A percentile compares a stretch with the other conserved stretches of the same genome.
phyloP scores from a whole-genome alignment of 2,888 invertebrate species.

The Urechis unicinctus region DNA sequence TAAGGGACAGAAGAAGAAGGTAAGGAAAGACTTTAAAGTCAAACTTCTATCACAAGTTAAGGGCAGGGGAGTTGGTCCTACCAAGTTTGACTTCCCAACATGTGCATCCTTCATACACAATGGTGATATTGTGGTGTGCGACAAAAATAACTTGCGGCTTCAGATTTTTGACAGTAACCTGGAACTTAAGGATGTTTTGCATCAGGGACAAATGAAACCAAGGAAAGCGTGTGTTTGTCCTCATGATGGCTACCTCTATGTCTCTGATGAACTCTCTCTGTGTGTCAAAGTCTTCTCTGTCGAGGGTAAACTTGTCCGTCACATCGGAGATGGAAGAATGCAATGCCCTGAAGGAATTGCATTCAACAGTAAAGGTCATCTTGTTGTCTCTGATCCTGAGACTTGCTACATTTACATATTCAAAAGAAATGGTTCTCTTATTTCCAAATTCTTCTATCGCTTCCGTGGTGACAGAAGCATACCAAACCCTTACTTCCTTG shows the following conservation, averaged over 20 bases:
- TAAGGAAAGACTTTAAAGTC: neutral
- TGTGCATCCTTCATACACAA: slow-evolving; percentile 15
- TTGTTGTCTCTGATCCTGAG: slow-evolving; percentile 18
- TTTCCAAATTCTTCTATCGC: slow-evolving; percentile 11
- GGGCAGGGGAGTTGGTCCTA: slow-evolving; percentile 3
- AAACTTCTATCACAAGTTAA: slow-evolving; percentile 2
- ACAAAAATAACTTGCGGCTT: slow-evolving; percentile 20
- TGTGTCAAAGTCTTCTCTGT: slow-evolving; percentile 15
- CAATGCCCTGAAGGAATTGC: slow-evolving; percentile 16
- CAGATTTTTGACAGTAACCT: slow-evolving; percentile 15
- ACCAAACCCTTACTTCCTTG: slow-evolving; percentile 14
- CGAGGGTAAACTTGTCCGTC: slow-evolving; percentile 6
- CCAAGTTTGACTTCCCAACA: slow-evolving; percentile 16
- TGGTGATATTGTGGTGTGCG: slow-evolving; percentile 15
- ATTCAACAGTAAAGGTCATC: slow-evolving; percentile 12
- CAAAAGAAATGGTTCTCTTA: slow-evolving; percentile 2
- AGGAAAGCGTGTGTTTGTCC: slow-evolving; percentile 8
- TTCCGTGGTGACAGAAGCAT: slow-evolving; percentile 5
- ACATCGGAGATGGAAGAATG: slow-evolving; percentile 13
- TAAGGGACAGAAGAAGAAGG: too few species aligned
- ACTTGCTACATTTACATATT: slow-evolving; percentile 10
- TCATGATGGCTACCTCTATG: slow-evolving; percentile 14
- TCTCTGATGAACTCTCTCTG: slow-evolving; percentile 15
- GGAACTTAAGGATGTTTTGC: slow-evolving; percentile 2
- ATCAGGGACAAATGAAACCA: slow-evolving; percentile 12